Conservation (phyloP, 2,797 vertebrate genomes). For the Diceros bicornis region DNA sequence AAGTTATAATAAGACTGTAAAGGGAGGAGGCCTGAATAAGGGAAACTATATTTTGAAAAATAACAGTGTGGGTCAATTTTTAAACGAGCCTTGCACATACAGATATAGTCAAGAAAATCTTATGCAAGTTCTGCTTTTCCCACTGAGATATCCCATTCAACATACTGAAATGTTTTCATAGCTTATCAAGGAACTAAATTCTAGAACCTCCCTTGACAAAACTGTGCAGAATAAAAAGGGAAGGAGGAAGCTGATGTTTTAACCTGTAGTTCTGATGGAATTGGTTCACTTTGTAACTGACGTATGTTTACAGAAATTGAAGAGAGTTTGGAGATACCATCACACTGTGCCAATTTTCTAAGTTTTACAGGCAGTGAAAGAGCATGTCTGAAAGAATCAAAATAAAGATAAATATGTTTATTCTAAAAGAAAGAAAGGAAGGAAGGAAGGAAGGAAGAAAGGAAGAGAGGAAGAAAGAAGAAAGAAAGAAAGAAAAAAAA, state of each 20-base stretch:
- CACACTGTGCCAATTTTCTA: not conserved
- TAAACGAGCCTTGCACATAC: not conserved
- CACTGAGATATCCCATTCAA: not conserved
- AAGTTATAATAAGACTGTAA: not conserved
- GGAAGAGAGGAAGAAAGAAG: no score
- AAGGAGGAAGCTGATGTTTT: not conserved
- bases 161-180: not conserved
- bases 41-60: conserved; percentile 28
- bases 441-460: not conserved
- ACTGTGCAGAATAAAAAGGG: not conserved
- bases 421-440: not conserved
- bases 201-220: not conserved
- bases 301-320: not conserved
- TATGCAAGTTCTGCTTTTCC: not conserved
- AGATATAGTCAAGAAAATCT: not conserved
- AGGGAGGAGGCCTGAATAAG: not conserved
- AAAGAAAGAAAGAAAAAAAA: no score
- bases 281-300: not conserved
- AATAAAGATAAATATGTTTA: not conserved
- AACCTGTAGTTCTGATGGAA: not conserved
- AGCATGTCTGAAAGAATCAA: not conserved
- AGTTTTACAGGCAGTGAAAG: not conserved
- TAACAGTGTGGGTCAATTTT: not conserved
- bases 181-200: not conserved
- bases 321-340: not conserved